phyloP scores from a whole-genome alignment of 2,113 vertebrate genomes.

The Butorides virescens region DNA sequence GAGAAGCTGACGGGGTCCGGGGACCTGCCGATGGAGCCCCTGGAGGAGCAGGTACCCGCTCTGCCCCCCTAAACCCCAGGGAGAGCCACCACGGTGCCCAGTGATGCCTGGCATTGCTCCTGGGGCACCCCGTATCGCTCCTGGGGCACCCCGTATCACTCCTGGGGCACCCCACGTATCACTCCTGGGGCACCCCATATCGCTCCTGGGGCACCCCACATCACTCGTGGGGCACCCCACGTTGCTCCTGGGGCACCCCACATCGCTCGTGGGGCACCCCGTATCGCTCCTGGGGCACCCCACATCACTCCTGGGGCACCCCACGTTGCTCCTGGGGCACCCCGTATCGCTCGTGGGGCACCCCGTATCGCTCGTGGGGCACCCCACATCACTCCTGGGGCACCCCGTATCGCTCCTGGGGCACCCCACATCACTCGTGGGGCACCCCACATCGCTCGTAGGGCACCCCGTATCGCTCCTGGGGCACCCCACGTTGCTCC shows the following conservation, averaged over 20 bases:
- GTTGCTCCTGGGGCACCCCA: neutral
- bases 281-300: neutral
- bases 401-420: fast-evolving
- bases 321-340: neutral
- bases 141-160: neutral
- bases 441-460: no score
- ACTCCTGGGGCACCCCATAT: no score
- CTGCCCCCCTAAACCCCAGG: neutral
- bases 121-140: neutral
- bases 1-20: conserved; percentile 68
- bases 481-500: neutral
- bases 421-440: neutral
- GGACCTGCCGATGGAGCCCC: conserved; percentile 56
- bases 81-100: neutral
- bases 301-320: no score
- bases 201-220: no score
- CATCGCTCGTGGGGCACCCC: no score
- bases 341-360: no score
- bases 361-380: fast-evolving
- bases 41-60: conserved; percentile 86
- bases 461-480: neutral
- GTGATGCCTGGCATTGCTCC: no score
- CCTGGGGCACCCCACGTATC: neutral
- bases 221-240: no score
- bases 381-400: neutral